These are phyloP conservation scores for Blastobasis lacticolella DNA, from an alignment of 2,888 invertebrate species.

Conservation along the genomic window DNA sequence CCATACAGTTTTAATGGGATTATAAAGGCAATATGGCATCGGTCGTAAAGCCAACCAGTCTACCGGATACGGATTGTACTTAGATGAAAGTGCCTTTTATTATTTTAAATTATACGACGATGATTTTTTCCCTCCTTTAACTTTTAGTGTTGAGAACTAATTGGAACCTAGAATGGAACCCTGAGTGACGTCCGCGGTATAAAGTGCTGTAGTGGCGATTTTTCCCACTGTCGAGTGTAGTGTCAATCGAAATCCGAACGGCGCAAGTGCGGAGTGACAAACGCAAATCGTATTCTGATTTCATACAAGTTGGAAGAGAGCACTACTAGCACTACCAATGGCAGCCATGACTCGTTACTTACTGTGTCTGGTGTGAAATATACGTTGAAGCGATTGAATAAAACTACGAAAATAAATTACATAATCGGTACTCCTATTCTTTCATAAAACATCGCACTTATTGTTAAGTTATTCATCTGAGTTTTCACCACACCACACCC, in stretches of 20 bases:
- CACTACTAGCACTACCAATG: conserved; percentile 26
- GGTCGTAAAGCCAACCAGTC: conserved; percentile 17
- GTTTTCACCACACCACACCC: no score
- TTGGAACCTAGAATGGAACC: no score
- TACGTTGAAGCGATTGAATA: neutral
- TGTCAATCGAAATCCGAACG: conserved; percentile 1
- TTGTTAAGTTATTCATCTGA: no score
- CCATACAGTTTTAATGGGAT: conserved; percentile 47
- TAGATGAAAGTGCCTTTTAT: no score
- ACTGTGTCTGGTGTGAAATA: conserved; percentile 21
- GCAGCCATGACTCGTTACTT: conserved; percentile 46
- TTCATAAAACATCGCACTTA: no score
- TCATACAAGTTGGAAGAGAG: conserved; percentile 19
- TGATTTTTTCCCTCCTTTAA: no score
- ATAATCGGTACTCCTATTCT: no score
- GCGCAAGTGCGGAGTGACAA: conserved; percentile 18
- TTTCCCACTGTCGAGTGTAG: conserved; percentile 1
- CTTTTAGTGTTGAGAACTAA: no score
- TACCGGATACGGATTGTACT: conserved; percentile 3
- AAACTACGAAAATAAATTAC: no score
- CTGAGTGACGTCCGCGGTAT: no score
- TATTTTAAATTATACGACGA: no score
- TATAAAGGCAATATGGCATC: conserved; percentile 59
- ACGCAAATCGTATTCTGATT: conserved; percentile 47
- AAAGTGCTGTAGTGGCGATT: neutral